phyloP scores from a whole-genome alignment of 2,113 vertebrate species.

The Galeopterus variegatus region DNA sequence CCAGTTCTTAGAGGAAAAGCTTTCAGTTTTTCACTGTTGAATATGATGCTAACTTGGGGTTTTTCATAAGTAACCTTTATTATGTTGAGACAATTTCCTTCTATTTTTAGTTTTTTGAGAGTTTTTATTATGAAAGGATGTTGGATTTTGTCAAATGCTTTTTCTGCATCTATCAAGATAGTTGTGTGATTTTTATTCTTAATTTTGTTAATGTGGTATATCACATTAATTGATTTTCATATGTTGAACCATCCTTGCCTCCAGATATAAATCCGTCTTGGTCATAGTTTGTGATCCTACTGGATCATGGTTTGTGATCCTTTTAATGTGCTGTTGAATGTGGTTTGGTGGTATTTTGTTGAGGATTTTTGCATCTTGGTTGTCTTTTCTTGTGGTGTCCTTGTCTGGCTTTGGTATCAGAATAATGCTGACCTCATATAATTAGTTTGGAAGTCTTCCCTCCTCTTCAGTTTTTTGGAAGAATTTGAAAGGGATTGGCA shows the following conservation, averaged over 20 bases:
- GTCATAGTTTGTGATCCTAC: background rate
- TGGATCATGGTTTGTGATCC: background rate
- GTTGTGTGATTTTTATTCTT: background rate
- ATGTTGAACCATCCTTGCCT: background rate
- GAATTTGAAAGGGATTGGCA: background rate
- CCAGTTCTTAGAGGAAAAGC: background rate
- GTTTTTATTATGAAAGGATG: background rate
- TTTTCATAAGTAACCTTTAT: background rate
- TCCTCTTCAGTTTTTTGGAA: background rate
- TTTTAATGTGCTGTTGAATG: background rate
- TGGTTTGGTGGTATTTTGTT: background rate
- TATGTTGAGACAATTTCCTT: background rate
- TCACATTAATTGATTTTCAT: background rate
- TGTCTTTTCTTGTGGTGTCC: background rate
- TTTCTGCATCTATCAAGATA: background rate
- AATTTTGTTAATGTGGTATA: background rate
- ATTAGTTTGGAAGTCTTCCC: background rate
- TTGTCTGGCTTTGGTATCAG: background rate
- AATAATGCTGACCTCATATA: background rate
- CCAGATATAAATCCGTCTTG: background rate
- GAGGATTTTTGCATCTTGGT: background rate
- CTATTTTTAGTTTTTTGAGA: background rate
- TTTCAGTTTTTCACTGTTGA: background rate
- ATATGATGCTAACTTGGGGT: background rate
- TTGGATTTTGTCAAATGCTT: background rate